These are phyloP conservation scores for Thermophis baileyi DNA, from an alignment of 2,113 vertebrate genomes.

Conservation along the genomic window DNA sequence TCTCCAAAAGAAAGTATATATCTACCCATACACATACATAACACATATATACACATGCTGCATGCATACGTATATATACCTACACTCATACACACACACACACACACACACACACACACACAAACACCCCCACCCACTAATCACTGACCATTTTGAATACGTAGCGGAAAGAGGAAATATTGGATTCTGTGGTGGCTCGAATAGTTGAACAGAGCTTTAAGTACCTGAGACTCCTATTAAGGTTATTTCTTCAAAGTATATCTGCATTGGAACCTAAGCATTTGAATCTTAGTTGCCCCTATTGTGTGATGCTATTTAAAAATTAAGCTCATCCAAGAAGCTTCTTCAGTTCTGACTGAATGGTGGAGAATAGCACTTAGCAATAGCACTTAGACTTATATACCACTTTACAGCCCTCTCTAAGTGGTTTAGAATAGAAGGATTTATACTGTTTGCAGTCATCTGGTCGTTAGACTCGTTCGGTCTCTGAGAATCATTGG, in stretches of 20 bases:
- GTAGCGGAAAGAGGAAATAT: not conserved
- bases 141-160: not conserved
- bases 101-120: too few relatives aligned
- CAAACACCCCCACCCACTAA: too few relatives aligned
- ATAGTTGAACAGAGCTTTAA: not conserved
- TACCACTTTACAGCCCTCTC: too few relatives aligned
- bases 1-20: not conserved
- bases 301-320: not conserved
- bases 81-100: too few relatives aligned
- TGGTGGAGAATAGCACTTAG: too few relatives aligned
- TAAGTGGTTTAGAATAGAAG: too few relatives aligned
- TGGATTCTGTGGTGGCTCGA: not conserved
- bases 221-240: not conserved
- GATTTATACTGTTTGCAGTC: too few relatives aligned
- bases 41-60: too few relatives aligned
- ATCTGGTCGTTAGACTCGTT: not conserved
- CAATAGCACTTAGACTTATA: too few relatives aligned
- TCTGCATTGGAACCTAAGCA: not conserved
- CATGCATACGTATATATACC: too few relatives aligned
- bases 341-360: not conserved
- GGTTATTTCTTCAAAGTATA: not conserved
- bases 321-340: not conserved
- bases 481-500: too few relatives aligned
- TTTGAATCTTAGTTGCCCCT: not conserved
- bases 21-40: not conserved